phyloP scores from a whole-genome alignment of 2,797 vertebrate genomes.

The Ciconia nigra region DNA sequence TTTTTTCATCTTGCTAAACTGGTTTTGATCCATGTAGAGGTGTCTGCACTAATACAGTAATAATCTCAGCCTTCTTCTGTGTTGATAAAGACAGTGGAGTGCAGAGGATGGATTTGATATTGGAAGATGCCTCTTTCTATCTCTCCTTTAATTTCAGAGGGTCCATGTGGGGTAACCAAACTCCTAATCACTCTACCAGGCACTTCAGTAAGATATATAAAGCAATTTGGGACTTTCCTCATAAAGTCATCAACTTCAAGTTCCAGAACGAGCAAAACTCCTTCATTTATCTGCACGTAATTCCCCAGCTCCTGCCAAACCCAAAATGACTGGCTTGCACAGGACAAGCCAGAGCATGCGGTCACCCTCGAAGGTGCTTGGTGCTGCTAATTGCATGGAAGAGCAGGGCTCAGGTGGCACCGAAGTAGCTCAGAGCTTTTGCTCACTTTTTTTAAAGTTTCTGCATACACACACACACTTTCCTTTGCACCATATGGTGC shows the following conservation, averaged over 20 bases:
- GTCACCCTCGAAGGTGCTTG: fast-evolving
- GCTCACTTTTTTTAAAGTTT: not conserved
- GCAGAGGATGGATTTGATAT: not conserved
- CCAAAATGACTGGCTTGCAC: not conserved
- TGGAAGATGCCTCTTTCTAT: not conserved
- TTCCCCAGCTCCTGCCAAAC: not conserved
- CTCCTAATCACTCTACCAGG: not conserved
- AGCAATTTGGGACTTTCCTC: not conserved
- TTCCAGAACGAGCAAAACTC: not conserved
- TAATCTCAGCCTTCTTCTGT: not conserved
- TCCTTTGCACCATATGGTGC: not conserved
- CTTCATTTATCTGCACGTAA: not conserved
- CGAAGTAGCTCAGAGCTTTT: not conserved
- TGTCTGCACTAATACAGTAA: not conserved
- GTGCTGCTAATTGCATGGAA: not conserved
- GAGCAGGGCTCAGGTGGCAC: not conserved
- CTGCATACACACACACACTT: not conserved
- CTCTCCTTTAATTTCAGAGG: not conserved
- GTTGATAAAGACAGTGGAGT: not conserved
- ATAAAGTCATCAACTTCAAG: not conserved
- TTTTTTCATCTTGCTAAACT: not conserved
- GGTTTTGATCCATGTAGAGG: not conserved
- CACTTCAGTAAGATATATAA: not conserved
- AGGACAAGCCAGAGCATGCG: not conserved
- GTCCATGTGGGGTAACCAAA: not conserved